Base-by-base conservation (phyloP, 2,113 vertebrate genomes). In the Haplotaxodon microlepis region DNA sequence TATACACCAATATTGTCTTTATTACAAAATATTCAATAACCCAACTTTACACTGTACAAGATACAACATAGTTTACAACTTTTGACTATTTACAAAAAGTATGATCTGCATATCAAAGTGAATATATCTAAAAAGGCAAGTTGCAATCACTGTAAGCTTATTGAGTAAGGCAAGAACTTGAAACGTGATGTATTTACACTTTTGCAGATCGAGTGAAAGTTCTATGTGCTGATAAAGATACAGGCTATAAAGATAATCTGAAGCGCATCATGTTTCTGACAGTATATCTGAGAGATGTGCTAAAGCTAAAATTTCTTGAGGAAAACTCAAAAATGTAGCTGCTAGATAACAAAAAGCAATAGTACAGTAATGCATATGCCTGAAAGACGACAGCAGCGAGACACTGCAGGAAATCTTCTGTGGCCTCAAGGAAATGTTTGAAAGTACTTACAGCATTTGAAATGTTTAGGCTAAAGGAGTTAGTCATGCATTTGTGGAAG, bases 151-250 rank as follows among this genome's bases (percentile, higher is more conserved):
- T 97, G 96, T 97, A 97, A 97, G 96, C 96, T 96, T 96, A 97
- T 97, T 97, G 97, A 98, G 97, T 97, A 99, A 99, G 98, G 98
- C 98, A 98, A 97, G 96, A 97, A 97, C 96, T 93, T 92, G 92
- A 92, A 93, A 92, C 81, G 86, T 92, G 95, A 97, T 92, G 95
- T 94, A 95, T 93, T 93, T 91, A 96, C 92, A 97, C 96, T 92
- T 96, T 96, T 96, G 95, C 96, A 96, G 94, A 96, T 96, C 93
- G 95, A 92, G 91, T 92, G 59, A 93, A 93, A 89, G 73, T 89
- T 83, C 86, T 85, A 90, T 47, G 81, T 5, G 47, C 53, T 85
- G 82, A 85, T 90, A 89, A 90, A 90, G 85, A 91, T 83, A 85
- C 79, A 89, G 89, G 76, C 90, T 92, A 87, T 83, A 88, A 88